A percentile compares a stretch with the other conserved stretches of the same genome.
Conservation (phyloP, 2,888 invertebrate species). For the Eilema caniola region DNA sequence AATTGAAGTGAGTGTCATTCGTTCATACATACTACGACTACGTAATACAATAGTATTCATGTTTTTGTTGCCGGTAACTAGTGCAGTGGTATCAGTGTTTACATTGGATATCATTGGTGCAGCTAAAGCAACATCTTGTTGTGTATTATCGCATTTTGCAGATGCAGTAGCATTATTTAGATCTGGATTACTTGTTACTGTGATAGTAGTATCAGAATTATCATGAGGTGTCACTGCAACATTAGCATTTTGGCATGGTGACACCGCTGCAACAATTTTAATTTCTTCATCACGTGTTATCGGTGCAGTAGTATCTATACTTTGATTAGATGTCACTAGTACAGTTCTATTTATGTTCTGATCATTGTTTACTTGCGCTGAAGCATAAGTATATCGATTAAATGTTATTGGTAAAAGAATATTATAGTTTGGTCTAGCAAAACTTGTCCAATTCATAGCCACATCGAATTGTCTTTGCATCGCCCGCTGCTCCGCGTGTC, state of each 20-base stretch:
- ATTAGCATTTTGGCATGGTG: background rate
- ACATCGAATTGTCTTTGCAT: slow-evolving; percentile 13
- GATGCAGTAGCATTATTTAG: background rate
- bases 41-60: background rate
- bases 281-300: background rate
- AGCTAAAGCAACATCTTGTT: background rate
- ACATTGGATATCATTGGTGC: background rate
- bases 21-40: background rate
- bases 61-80: background rate
- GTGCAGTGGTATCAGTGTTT: background rate
- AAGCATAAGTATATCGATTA: background rate
- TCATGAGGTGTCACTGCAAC: background rate
- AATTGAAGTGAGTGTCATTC: background rate
- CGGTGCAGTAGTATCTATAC: background rate
- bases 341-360: background rate
- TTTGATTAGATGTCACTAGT: background rate
- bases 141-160: background rate
- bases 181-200: background rate
- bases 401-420: background rate
- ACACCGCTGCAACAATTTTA: no score
- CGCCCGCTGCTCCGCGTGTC: slow-evolving; percentile 63
- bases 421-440: slow-evolving; percentile 2
- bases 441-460: slow-evolving; percentile 13
- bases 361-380: background rate
- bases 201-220: background rate